Evolutionary conservation across 1,140 invertebrate species (phyloP), one percentile per base, ranked within the genome.

Genomic region (Pristionchus pacificus): DNA sequence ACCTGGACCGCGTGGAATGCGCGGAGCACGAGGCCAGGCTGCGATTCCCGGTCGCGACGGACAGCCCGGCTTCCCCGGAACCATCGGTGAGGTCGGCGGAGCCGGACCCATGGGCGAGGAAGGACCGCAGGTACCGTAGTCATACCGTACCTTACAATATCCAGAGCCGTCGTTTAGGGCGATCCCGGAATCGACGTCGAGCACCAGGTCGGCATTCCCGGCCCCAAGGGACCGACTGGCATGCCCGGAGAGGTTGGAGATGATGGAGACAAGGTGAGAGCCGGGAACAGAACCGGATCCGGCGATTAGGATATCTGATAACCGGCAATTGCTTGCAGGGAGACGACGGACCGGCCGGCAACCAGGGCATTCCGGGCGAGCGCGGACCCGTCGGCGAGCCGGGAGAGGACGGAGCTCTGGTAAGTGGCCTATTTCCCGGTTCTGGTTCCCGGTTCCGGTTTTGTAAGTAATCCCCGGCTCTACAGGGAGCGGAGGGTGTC

Each of bases 1-100:
- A 49, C 38, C 38, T 19, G 38, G 38, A 10, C 38, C 38, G 6
- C 38, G 38, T 49, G 38, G 38, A 49, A 49, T 76, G 75, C 72
- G 74, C 61, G 75, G 75, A 67, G 74, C 75, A 25, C 68, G 75
- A 30, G 75, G 75, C 58, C 68, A 76, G 55, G 64, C 70, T 31
- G 75, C 72, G 15, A 70, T 72, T 61, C 67, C 67, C 59, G 77
- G 76, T 30, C 66, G 71, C 29, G 71, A 77, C 29, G 77, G 77
- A 64, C 60, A 59, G 33, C 71, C 76, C 32, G 77, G 74, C 63
- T 58, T 68, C 19, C 71, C 76, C 25, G 75, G 75, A 74, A 49
- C 31, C 25, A 71, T 63, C 29, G 72, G 72, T 75, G 59, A 65
- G 30, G 30, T 63, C 27, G 77, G 77, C 61, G 68, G 66, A 68